A percentile compares a stretch with the other conserved stretches of the same genome.
Evolutionary conservation across 1,140 invertebrate genomes (phyloP).

Genomic region (Mizuhopecten yessoensis): DNA sequence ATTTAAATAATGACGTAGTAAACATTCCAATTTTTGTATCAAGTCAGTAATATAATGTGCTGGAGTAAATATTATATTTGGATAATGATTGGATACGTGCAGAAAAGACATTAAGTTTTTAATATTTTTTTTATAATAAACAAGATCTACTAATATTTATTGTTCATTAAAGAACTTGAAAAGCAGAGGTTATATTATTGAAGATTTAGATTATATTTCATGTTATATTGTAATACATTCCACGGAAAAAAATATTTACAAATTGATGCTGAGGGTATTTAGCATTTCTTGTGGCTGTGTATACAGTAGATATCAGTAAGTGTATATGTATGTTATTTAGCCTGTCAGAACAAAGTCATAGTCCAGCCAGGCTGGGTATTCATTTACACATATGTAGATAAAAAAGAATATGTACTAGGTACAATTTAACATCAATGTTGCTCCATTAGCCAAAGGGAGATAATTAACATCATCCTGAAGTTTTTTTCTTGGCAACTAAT

Average conservation of each 20-base stretch:
- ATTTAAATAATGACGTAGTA: not conserved
- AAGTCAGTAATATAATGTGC: not conserved
- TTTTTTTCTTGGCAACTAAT: too few species aligned
- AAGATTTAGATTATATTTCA: constrained; percentile 13
- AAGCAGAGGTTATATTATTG: not conserved
- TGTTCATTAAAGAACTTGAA: not conserved
- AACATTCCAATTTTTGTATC: not conserved
- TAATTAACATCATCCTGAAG: not conserved
- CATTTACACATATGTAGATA: too few species aligned
- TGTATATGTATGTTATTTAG: not conserved
- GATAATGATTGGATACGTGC: not conserved
- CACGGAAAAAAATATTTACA: not conserved
- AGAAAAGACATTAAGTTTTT: not conserved
- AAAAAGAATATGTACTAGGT: too few species aligned
- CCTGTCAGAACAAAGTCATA: not conserved
- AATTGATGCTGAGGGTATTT: not conserved
- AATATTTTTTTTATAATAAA: not conserved
- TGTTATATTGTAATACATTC: not conserved
- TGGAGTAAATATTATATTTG: not conserved
- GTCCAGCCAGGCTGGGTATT: not conserved
- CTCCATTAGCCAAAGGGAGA: constrained; percentile 10
- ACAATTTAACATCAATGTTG: not conserved
- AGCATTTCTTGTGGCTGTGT: not conserved
- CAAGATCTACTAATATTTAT: not conserved
- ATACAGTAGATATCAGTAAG: not conserved